Evolutionary conservation across 2,797 vertebrate genomes (phyloP).

Genomic region (Lithobates pipiens): DNA sequence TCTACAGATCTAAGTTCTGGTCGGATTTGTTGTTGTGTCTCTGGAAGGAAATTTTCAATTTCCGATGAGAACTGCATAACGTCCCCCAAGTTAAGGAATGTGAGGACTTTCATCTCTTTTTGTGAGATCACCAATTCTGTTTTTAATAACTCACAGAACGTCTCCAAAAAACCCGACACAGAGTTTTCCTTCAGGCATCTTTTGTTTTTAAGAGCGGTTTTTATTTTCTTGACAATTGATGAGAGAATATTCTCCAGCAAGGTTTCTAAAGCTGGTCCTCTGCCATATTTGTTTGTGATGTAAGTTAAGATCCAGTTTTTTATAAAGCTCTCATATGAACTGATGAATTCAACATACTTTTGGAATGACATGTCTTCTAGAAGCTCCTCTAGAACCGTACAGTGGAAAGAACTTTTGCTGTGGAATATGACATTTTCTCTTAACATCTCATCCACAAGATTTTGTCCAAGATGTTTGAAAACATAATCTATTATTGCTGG

Average conservation of each 20-base stretch:
- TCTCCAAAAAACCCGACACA: constrained; percentile 69
- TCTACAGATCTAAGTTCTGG: background rate
- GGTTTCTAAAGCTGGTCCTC: constrained; percentile 43
- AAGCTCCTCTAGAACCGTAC: constrained; percentile 66
- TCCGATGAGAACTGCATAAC: constrained; percentile 70
- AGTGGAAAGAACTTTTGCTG: constrained; percentile 65
- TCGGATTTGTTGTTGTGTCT: background rate
- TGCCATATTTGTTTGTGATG: constrained; percentile 31
- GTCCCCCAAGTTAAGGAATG: constrained; percentile 73
- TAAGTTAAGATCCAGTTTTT: constrained; percentile 68
- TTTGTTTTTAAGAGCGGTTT: constrained; percentile 14
- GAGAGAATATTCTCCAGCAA: constrained; percentile 61
- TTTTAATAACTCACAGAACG: constrained; percentile 70
- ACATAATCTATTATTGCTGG: constrained; percentile 68
- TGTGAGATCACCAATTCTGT: constrained; percentile 67
- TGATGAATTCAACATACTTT: constrained; percentile 63
- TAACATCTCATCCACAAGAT: constrained; percentile 71
- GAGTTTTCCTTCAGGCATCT: constrained; percentile 50
- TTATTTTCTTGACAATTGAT: constrained; percentile 60
- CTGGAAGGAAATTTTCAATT: constrained; percentile 67
- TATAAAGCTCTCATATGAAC: constrained; percentile 65
- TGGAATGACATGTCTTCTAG: constrained; percentile 59
- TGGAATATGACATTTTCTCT: constrained; percentile 64
- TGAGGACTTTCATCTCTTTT: constrained; percentile 66
- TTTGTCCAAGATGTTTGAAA: constrained; percentile 64